Percentiles rank a stretch among this genome's conserved stretches.
These are phyloP conservation scores for Acanthacorydalis orientalis DNA, from an alignment of 2,888 invertebrate species.

Conservation along the genomic window DNA sequence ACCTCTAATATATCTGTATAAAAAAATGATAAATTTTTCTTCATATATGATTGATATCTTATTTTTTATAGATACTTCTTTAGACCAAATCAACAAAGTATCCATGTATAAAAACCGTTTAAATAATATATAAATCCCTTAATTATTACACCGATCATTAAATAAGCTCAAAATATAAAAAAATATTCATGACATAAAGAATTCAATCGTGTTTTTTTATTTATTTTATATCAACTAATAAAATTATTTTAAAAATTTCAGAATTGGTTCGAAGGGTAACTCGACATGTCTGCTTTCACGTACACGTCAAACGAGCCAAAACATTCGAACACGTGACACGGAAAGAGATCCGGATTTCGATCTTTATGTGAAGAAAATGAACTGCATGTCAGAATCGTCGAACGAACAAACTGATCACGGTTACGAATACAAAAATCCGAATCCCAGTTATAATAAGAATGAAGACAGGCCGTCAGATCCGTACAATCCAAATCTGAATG, in stretches of 20 bases:
- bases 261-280: slow-evolving; percentile 42
- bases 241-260: slow-evolving; percentile 16
- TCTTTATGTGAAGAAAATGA: slow-evolving; percentile 35
- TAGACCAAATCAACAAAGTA: no score
- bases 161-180: no score
- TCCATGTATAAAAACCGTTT: no score
- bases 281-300: slow-evolving; percentile 37
- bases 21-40: no score
- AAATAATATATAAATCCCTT: no score
- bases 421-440: background rate
- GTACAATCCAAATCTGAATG: background rate
- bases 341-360: slow-evolving; percentile 42
- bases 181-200: no score
- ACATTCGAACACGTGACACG: slow-evolving; percentile 33
- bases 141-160: no score
- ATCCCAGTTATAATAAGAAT: background rate
- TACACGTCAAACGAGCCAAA: slow-evolving; percentile 11
- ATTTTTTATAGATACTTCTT: no score
- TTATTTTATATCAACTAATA: background rate
- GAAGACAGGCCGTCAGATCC: background rate
- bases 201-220: no score
- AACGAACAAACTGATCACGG: slow-evolving; percentile 10
- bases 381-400: slow-evolving; percentile 22
- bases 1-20: no score
- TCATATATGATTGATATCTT: no score